A percentile compares a stretch with the other conserved stretches of the same genome.
phyloP scores from a whole-genome alignment of 1,140 invertebrate species.

The Aphaenogaster rudis region DNA sequence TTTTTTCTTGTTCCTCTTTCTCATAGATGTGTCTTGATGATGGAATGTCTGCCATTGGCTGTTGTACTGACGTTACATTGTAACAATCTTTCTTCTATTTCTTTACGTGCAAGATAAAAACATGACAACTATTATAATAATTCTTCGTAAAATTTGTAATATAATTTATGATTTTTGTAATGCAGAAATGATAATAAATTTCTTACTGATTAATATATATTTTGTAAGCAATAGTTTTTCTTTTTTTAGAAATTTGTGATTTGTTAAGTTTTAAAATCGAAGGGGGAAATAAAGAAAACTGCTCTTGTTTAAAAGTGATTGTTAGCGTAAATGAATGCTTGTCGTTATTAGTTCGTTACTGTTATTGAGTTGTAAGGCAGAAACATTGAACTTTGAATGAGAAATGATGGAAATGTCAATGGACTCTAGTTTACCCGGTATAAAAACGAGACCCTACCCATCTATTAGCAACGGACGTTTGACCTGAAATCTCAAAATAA shows the following conservation, averaged over 20 bases:
- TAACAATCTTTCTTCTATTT: neutral
- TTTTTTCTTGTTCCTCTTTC: constrained; percentile 15
- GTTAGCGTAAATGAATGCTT: neutral
- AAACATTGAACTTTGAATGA: neutral
- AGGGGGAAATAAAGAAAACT: neutral
- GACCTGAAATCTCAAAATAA: constrained; percentile 30
- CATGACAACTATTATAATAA: neutral
- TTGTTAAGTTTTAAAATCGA: neutral
- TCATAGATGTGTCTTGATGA: neutral
- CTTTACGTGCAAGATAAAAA: neutral
- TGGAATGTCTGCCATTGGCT: neutral
- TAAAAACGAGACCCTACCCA: neutral
- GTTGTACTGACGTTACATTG: neutral
- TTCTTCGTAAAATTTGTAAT: neutral
- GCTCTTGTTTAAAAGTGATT: no score
- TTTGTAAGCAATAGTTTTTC: neutral
- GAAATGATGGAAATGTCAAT: constrained; percentile 27
- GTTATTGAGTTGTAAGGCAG: neutral
- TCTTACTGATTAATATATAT: neutral
- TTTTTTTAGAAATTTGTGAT: neutral
- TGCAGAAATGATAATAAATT: neutral
- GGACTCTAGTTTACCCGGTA: neutral
- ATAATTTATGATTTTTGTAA: constrained; percentile 5
- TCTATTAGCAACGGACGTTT: constrained; percentile 46
- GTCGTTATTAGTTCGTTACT: neutral